A percentile compares a stretch with the other conserved stretches of the same genome.
Conservation (phyloP, 2,888 invertebrate species). For the Noctua fimbriata region DNA sequence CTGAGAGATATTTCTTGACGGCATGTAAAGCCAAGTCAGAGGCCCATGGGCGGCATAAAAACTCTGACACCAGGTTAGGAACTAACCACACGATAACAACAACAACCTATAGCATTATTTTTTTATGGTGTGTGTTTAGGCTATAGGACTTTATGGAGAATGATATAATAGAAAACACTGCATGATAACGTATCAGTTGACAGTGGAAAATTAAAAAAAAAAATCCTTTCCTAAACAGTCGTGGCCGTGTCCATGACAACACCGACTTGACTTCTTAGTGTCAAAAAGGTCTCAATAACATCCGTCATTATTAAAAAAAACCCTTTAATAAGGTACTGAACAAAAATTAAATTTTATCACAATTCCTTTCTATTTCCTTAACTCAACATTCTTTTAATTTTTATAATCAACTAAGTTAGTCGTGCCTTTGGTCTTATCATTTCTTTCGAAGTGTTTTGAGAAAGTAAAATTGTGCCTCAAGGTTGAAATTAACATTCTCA, state of each 20-base stretch:
- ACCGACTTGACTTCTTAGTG: neutral
- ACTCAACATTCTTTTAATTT: constrained; percentile 19
- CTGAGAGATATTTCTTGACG: too few species aligned
- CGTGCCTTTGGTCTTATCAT: constrained; percentile 37
- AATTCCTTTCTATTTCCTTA: constrained; percentile 10
- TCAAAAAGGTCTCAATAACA: neutral
- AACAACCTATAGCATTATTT: neutral
- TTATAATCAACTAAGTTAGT: constrained; percentile 29
- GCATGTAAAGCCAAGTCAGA: too few species aligned
- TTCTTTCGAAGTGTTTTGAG: constrained; percentile 41
- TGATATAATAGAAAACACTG: neutral
- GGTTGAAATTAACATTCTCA: constrained; percentile 27
- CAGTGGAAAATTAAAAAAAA: too few species aligned
- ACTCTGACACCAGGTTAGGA: too few species aligned
- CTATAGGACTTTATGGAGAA: neutral
- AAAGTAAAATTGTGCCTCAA: constrained; percentile 34
- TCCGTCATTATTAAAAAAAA: neutral
- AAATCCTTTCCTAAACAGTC: neutral
- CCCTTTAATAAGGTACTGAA: neutral
- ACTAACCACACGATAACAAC: too few species aligned
- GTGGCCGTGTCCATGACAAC: neutral
- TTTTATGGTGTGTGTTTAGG: neutral
- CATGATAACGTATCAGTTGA: neutral
- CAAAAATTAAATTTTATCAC: constrained; percentile 8
- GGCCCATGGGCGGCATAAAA: too few species aligned